Evolutionary conservation across 1,140 invertebrate species (phyloP).

Genomic region (Heliconius eleuchia): DNA sequence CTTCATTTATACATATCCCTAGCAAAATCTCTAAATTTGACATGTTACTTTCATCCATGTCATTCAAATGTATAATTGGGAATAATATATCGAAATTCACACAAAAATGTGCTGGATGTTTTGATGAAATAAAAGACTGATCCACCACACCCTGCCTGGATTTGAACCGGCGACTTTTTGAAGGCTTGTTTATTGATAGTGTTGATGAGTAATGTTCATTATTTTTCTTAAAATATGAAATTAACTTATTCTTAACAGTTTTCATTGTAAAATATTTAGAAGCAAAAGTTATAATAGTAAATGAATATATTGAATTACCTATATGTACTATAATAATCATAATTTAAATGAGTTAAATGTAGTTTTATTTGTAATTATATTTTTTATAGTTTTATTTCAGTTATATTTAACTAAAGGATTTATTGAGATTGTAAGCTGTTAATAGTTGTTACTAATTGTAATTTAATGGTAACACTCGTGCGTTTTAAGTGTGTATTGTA

Average conservation of each 20-base stretch:
- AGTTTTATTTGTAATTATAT: neutral
- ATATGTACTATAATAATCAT: neutral
- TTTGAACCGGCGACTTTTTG: constrained; percentile 9
- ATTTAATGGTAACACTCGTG: no score
- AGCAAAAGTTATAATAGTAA: neutral
- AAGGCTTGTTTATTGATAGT: neutral
- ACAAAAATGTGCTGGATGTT: no score
- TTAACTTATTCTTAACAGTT: neutral
- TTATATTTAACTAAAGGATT: neutral
- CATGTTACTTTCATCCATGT: neutral
- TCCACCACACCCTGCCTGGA: constrained; percentile 8
- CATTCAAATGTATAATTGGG: no score
- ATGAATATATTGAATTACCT: neutral
- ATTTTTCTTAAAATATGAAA: neutral
- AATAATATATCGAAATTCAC: no score
- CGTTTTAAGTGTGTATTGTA: no score
- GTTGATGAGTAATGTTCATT: neutral
- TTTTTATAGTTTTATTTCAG: neutral
- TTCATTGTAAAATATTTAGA: neutral
- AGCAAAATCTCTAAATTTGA: no score
- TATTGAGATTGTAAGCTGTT: neutral
- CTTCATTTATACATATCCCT: no score
- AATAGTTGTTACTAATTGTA: neutral
- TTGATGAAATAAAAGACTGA: constrained; percentile 13
- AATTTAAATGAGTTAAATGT: neutral